Evolutionary conservation across 2,888 invertebrate genomes (phyloP).

Genomic region (Tenthredo distinguenda): DNA sequence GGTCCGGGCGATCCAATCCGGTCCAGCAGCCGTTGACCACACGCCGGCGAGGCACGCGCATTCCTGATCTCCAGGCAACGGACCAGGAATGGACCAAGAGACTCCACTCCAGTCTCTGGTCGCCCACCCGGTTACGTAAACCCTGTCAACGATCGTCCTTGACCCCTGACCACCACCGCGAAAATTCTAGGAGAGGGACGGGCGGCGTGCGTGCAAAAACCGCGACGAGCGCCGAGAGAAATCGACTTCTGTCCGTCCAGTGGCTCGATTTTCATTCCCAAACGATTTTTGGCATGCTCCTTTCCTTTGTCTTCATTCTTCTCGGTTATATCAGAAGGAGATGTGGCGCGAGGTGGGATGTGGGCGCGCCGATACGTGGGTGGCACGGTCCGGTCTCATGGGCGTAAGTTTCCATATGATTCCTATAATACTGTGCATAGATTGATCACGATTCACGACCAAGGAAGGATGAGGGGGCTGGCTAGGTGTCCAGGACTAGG

Average conservation of each 20-base stretch:
- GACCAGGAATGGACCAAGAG: neutral
- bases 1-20: conserved; percentile 60
- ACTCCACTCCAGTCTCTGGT: neutral
- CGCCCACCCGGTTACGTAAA: conserved; percentile 50
- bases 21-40: conserved; percentile 47
- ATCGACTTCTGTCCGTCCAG: neutral
- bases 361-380: conserved; percentile 32
- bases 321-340: neutral
- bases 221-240: neutral
- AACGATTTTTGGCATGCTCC: neutral
- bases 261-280: neutral
- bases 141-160: conserved; percentile 45
- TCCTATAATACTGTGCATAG: conserved; percentile 46
- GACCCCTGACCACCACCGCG: conserved; percentile 13
- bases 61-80: conserved; percentile 39
- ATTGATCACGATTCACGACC: conserved; percentile 41
- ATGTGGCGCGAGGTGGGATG: neutral
- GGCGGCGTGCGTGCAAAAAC: neutral
- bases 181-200: neutral
- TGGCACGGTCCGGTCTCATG: conserved; percentile 29
- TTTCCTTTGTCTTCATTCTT: conserved; percentile 4
- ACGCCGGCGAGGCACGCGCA: conserved; percentile 47
- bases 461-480: neutral
- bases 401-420: conserved; percentile 49
- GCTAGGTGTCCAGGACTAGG: conserved; percentile 26